Evolutionary conservation across 2,113 vertebrate species (phyloP), one percentile per base, ranked within the genome.

Genomic region (Bombycilla garrulus): DNA sequence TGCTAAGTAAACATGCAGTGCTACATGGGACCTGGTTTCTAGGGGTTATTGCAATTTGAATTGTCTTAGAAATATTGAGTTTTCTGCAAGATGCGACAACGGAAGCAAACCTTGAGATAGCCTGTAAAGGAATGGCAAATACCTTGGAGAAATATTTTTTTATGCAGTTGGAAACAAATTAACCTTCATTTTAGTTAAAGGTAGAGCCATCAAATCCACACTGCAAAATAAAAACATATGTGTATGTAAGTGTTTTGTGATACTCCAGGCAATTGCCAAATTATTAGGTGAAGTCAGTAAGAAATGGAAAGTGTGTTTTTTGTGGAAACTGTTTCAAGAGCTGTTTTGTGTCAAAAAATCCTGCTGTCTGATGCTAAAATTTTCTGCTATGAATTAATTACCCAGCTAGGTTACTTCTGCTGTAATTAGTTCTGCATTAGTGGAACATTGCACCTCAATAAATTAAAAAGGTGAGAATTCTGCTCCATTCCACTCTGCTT

Each of bases 371-470:
- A 84, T 81, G 69, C 28, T 84, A 80, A 82, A 67, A 5, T 64
- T 78, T 87, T 62, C 54, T 62, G 50, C 74, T 81, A 44, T 81
- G 81, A 72, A 84, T 84, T 91, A 83, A 78, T 86, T 73, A 80
- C 31, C 36, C 20, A 36, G 29, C 22, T 67, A 69, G 36, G 35
- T 70, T 91, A 53, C 47, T 90, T 86, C 71, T 92, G 65, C 69
- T 86, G 64, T 70, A 92, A 91, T 91, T 93, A 95, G 58, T 84
- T 96, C 60, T 69, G 42, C 61, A 76, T 89, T 91, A 88, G 44
- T 57, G 48, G 57, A 92, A 89, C 3, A 28, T 53, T 60, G 69
- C 61, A 56, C n/a, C 45, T 90, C 44, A 90, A n/a, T 62, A 93
- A 94, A 93, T 94, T 64, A 88, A 92, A 93, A 61, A 62, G 12